Evolutionary conservation across 1,140 invertebrate species (phyloP).

Genomic region (Chelonus insularis): DNA sequence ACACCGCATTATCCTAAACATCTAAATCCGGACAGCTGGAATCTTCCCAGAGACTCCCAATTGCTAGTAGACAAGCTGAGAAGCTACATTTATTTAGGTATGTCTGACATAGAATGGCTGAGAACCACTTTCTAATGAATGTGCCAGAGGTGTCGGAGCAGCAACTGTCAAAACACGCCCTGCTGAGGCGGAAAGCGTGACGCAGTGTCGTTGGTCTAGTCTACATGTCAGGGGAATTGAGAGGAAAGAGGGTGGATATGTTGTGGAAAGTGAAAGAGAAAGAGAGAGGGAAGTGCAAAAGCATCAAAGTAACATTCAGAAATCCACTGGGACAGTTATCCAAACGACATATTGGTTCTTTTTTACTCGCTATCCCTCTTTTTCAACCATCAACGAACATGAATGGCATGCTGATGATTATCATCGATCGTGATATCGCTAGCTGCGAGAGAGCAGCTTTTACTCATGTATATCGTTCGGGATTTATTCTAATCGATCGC

Average conservation of each 20-base stretch:
- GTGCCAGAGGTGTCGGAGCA: slow-evolving; percentile 59
- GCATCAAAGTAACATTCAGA: background rate
- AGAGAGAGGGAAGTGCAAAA: background rate
- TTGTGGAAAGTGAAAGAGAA: background rate
- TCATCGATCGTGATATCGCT: slow-evolving; percentile 1
- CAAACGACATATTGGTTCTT: slow-evolving; percentile 22
- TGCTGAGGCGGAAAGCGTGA: slow-evolving; percentile 29
- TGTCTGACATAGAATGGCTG: too few species aligned
- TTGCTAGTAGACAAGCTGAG: too few species aligned
- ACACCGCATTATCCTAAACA: slow-evolving; percentile 60
- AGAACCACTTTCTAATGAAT: slow-evolving; percentile 59
- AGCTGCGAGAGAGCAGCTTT: too few species aligned
- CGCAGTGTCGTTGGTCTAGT: slow-evolving; percentile 10
- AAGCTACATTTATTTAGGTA: too few species aligned
- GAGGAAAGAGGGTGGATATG: slow-evolving; percentile 22
- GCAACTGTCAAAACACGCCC: slow-evolving; percentile 61
- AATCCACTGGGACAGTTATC: background rate
- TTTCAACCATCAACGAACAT: background rate
- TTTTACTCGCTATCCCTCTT: slow-evolving; percentile 1
- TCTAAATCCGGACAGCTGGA: slow-evolving; percentile 62
- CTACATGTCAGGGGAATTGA: slow-evolving; percentile 8
- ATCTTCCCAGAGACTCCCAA: slow-evolving; percentile 46
- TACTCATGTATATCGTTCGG: too few species aligned
- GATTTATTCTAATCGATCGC: too few species aligned
- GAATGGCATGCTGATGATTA: background rate